These are phyloP conservation scores for Serrognathus titanus DNA, from an alignment of 2,888 invertebrate genomes.

Conservation along the genomic window DNA sequence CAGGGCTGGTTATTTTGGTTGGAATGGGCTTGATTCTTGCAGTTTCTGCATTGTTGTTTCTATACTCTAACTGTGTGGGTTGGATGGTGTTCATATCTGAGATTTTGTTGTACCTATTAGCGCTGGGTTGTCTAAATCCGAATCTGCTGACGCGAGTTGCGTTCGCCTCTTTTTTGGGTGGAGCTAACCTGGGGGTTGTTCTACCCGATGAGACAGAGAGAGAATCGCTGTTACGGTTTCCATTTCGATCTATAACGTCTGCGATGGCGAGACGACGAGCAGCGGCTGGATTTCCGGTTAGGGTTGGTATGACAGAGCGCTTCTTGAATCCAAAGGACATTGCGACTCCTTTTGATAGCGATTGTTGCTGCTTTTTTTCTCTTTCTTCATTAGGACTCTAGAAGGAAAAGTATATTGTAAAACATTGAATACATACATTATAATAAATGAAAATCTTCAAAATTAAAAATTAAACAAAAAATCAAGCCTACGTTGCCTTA, in stretches of 20 bases:
- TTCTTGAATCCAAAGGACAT: conserved; percentile 83
- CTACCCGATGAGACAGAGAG: conserved; percentile 54
- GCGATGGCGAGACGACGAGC: conserved; percentile 49
- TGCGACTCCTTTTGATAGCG: conserved; percentile 66
- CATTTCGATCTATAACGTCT: conserved; percentile 46
- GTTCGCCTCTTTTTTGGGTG: conserved; percentile 64
- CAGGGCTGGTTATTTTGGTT: conserved; percentile 22
- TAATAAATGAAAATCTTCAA: background rate
- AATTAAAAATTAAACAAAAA: background rate
- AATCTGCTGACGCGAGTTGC: conserved; percentile 68
- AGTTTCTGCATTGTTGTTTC: conserved; percentile 25
- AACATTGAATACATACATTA: background rate
- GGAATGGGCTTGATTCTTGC: conserved; percentile 21
- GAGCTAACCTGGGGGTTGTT: conserved; percentile 62
- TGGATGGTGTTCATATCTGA: conserved; percentile 55
- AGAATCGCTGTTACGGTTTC: conserved; percentile 33
- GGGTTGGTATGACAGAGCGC: conserved; percentile 53
- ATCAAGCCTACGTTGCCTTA: too few species aligned
- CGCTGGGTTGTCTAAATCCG: conserved; percentile 68
- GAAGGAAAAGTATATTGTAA: conserved; percentile 18
- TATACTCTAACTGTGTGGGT: conserved; percentile 28
- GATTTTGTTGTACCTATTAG: conserved; percentile 65
- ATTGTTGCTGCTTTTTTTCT: conserved; percentile 50
- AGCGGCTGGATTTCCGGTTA: conserved; percentile 36
- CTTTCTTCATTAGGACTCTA: conserved; percentile 65